These are phyloP conservation scores for Gymnopithys bicolor DNA, from an alignment of 2,797 vertebrate species.

Conservation along the genomic window DNA sequence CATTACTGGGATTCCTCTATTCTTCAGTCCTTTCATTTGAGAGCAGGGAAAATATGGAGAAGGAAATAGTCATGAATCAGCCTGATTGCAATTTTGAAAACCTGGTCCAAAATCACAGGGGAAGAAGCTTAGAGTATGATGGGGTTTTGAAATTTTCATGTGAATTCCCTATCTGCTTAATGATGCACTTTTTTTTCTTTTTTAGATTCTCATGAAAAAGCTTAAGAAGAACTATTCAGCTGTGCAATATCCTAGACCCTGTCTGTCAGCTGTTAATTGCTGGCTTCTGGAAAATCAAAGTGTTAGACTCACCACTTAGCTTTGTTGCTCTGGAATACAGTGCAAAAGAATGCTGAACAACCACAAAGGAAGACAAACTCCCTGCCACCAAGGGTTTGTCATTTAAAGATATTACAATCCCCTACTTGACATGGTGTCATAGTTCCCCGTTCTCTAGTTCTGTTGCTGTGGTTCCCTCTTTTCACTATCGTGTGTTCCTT, in stretches of 20 bases:
- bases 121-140: neutral
- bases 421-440: neutral
- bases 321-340: neutral
- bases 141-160: neutral
- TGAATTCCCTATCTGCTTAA: neutral
- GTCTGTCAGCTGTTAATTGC: neutral
- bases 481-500: neutral
- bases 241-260: neutral
- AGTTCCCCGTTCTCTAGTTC: neutral
- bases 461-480: neutral
- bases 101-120: neutral
- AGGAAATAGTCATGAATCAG: neutral
- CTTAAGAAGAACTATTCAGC: neutral
- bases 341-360: neutral
- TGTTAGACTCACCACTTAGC: neutral
- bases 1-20: neutral
- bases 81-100: neutral
- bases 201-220: neutral
- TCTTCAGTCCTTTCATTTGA: neutral
- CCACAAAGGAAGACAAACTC: neutral
- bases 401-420: neutral
- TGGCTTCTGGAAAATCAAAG: neutral
- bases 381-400: neutral
- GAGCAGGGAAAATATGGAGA: neutral
- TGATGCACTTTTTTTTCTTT: neutral